Evolutionary conservation across 2,797 vertebrate species (phyloP).

Genomic region (Rhinogobio ventralis): DNA sequence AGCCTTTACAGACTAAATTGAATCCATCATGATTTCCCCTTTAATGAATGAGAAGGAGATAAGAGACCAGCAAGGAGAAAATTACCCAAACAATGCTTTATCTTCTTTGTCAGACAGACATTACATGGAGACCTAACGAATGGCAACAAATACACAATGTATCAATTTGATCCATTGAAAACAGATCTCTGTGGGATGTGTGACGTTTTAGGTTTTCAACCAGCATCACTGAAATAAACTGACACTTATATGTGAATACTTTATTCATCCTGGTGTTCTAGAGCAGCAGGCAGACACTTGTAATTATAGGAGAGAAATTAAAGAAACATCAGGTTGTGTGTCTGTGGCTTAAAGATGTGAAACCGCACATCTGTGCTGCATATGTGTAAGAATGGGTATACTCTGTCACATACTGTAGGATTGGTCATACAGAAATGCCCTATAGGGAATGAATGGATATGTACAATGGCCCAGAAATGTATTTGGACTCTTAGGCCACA

Average conservation of each 20-base stretch:
- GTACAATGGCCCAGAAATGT: background rate
- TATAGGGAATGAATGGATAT: background rate
- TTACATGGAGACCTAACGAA: conserved; percentile 55
- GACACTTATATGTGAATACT: conserved; percentile 37
- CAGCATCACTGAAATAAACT: conserved; percentile 53
- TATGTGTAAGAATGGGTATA: conserved; percentile 58
- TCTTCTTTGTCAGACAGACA: conserved; percentile 56
- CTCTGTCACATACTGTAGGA: conserved; percentile 18
- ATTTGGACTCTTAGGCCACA: background rate
- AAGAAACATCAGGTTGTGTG: conserved; percentile 72
- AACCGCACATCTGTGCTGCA: conserved; percentile 78
- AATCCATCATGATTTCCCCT: conserved; percentile 44
- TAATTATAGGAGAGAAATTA: conserved; percentile 75
- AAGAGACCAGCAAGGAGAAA: conserved; percentile 41
- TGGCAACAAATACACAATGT: conserved; percentile 43
- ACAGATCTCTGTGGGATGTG: conserved; percentile 41
- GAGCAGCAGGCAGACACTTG: conserved; percentile 59
- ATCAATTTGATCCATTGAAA: conserved; percentile 52
- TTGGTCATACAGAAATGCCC: background rate
- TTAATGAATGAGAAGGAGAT: conserved; percentile 50
- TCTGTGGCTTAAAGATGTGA: conserved; percentile 67
- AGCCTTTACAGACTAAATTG: conserved; percentile 37
- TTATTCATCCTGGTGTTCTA: conserved; percentile 50
- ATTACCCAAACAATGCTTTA: conserved; percentile 56
- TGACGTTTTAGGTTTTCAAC: conserved; percentile 41